Conservation (phyloP, 1,140 invertebrate species). For the Eciton burchellii region DNA sequence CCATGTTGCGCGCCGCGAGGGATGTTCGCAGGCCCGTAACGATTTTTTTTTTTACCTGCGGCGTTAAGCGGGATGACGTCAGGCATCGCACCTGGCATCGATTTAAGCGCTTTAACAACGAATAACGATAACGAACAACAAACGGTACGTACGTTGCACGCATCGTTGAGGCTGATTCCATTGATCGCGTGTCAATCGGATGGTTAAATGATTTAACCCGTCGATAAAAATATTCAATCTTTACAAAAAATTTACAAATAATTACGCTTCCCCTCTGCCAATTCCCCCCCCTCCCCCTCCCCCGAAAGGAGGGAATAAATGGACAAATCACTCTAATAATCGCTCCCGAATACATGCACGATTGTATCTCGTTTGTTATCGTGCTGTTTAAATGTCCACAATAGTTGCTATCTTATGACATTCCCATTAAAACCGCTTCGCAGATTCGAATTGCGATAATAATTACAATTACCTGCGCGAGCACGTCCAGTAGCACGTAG, state of each 20-base stretch:
- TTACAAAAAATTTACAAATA: neutral
- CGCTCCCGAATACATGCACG: neutral
- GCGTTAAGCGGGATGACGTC: slow-evolving; percentile 70
- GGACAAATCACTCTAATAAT: neutral
- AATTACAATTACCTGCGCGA: slow-evolving; percentile 8
- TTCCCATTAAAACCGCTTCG: neutral
- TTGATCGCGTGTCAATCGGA: slow-evolving; percentile 4
- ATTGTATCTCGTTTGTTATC: neutral
- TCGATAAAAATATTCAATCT: slow-evolving; percentile 18
- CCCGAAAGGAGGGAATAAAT: neutral
- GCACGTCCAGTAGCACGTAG: neutral
- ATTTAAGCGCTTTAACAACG: slow-evolving; percentile 50
- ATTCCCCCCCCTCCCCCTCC: no score
- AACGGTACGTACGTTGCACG: neutral
- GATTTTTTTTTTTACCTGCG: slow-evolving; percentile 51
- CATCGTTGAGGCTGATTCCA: neutral
- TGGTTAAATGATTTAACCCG: neutral
- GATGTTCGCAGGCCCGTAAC: slow-evolving; percentile 60
- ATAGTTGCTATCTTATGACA: neutral
- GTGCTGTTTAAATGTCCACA: neutral
- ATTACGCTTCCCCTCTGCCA: no score
- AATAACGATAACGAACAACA: slow-evolving; percentile 20
- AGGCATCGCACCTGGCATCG: slow-evolving; percentile 75
- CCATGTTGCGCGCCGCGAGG: slow-evolving; percentile 53
- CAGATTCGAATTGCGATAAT: neutral